phyloP scores from a whole-genome alignment of 2,113 vertebrate species.

The Tetrax tetrax region DNA sequence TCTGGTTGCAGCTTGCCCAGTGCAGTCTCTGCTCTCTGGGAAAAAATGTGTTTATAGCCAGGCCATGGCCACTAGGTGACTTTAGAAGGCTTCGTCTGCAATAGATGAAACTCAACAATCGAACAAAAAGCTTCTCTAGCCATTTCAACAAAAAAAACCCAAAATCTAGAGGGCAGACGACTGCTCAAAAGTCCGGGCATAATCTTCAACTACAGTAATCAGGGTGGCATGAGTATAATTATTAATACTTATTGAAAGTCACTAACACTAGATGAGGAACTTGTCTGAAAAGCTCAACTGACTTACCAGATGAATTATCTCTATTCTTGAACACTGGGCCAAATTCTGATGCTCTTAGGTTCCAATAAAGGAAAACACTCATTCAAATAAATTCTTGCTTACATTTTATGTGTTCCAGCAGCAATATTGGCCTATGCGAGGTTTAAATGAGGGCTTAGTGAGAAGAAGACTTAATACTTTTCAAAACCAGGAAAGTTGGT shows the following conservation, averaged over 20 bases:
- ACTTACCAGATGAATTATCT: slow-evolving; percentile 16
- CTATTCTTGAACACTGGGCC: background rate
- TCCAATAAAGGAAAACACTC: background rate
- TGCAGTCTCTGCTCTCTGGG: background rate
- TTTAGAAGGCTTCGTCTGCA: background rate
- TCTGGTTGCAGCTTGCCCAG: background rate
- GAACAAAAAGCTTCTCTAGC: background rate
- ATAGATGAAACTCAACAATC: background rate
- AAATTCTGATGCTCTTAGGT: background rate
- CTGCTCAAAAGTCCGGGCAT: background rate
- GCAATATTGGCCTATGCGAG: background rate
- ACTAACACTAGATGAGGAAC: background rate
- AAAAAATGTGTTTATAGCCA: background rate
- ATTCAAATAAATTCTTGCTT: background rate
- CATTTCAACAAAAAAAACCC: background rate
- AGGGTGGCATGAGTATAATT: background rate
- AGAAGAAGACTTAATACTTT: background rate
- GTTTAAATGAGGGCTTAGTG: background rate
- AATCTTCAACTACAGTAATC: background rate
- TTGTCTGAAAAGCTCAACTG: background rate
- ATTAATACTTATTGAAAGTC: background rate
- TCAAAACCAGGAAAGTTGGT: background rate
- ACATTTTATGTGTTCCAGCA: background rate
- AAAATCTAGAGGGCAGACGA: background rate
- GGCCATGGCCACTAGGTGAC: background rate